These are phyloP conservation scores for Xestia rhomboidea DNA, from an alignment of 2,888 invertebrate species.

Conservation along the genomic window DNA sequence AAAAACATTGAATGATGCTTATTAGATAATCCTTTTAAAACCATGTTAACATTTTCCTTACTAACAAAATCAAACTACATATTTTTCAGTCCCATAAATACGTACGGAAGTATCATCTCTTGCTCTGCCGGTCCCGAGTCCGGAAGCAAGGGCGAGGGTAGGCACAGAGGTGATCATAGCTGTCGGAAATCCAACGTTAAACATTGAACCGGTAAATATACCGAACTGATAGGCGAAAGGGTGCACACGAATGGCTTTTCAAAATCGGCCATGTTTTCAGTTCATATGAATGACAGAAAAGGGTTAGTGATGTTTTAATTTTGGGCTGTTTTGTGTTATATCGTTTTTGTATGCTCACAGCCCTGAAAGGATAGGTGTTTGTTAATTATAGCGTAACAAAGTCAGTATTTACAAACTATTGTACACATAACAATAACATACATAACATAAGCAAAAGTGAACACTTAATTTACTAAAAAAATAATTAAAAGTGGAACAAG, in stretches of 20 bases:
- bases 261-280: conserved; percentile 24
- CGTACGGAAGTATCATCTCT: conserved; percentile 35
- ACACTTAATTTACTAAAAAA: neutral
- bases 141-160: conserved; percentile 44
- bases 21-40: neutral
- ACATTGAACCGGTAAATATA: conserved; percentile 52
- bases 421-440: too few relatives aligned
- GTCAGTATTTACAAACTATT: neutral
- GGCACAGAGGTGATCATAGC: conserved; percentile 51
- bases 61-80: conserved; percentile 11
- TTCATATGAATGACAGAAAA: conserved; percentile 20
- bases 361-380: neutral
- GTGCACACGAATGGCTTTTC: conserved; percentile 25
- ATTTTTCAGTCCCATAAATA: conserved; percentile 28
- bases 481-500: neutral
- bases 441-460: neutral
- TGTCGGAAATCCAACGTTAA: conserved; percentile 54
- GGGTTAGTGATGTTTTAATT: conserved; percentile 35
- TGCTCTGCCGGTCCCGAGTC: conserved; percentile 11
- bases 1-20: too few relatives aligned
- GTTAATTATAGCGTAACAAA: neutral
- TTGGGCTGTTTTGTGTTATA: neutral
- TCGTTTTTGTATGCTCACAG: neutral
- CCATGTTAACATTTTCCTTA: neutral
- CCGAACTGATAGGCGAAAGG: conserved; percentile 36